These are phyloP conservation scores for Sitta carolinensis DNA, from an alignment of 2,797 vertebrate species.

Conservation along the genomic window DNA sequence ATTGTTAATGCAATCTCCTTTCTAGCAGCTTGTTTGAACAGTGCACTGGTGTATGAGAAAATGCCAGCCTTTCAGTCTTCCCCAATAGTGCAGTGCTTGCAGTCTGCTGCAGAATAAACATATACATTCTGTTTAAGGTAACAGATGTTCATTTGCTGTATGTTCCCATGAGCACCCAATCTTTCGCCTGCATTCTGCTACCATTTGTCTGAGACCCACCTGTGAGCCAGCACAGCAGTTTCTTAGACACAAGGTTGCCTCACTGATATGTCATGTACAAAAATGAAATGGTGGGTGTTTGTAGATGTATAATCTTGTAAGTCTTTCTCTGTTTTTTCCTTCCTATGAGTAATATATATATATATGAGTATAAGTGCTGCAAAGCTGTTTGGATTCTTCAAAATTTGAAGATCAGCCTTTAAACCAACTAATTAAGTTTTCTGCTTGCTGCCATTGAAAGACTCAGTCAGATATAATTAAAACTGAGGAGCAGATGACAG, in stretches of 20 bases:
- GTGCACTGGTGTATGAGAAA: conserved; percentile 13
- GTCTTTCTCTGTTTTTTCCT: neutral
- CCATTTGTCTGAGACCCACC: conserved; percentile 53
- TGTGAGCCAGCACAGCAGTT: conserved; percentile 51
- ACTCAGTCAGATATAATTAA: conserved; percentile 94
- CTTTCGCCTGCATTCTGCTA: conserved; percentile 24
- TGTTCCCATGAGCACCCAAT: conserved; percentile 24
- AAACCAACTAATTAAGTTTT: conserved; percentile 89
- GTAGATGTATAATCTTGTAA: neutral
- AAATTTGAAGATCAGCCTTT: conserved; percentile 64
- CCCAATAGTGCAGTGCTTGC: conserved; percentile 38
- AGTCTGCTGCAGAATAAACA: conserved; percentile 1
- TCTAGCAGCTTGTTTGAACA: conserved; percentile 45
- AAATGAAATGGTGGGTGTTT: neutral
- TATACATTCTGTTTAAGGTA: conserved; percentile 51
- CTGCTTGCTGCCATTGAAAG: conserved; percentile 80
- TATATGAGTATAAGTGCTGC: neutral
- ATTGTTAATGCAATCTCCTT: conserved; percentile 59
- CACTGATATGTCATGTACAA: neutral
- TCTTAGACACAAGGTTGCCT: neutral
- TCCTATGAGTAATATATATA: neutral
- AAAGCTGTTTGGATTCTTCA: conserved; percentile 68
- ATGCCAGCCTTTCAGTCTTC: conserved; percentile 23
- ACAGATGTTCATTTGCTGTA: conserved; percentile 55
- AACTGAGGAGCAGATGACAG: conserved; percentile 88